Evolutionary conservation across 2,113 vertebrate genomes (phyloP).

Genomic region (Oreochromis spilurus): DNA sequence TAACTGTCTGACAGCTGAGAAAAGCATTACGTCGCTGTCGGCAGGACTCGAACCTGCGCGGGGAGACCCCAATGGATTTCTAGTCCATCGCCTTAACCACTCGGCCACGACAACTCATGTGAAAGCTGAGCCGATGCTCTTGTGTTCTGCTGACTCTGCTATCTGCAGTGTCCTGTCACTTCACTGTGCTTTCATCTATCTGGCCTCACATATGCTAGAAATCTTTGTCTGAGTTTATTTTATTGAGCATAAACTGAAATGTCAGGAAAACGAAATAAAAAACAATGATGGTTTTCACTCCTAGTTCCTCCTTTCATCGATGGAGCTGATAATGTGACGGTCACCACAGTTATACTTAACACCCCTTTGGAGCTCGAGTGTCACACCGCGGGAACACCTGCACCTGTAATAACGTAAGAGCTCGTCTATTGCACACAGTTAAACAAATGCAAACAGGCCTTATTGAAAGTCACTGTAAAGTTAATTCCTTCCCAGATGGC

Average conservation of each 20-base stretch:
- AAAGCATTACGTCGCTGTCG: constrained; percentile 69
- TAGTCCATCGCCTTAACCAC: constrained; percentile 87
- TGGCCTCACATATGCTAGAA: not conserved
- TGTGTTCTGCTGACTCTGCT: not conserved
- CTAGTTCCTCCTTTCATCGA: constrained; percentile 86
- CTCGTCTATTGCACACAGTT: not conserved
- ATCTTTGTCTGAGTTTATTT: fast-evolving
- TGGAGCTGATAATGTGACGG: constrained; percentile 75
- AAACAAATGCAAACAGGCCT: not conserved
- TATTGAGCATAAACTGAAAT: not conserved
- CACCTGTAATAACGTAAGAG: constrained; percentile 84
- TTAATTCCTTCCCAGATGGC: constrained; percentile 76
- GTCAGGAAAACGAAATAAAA: fast-evolving
- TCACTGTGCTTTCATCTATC: not conserved
- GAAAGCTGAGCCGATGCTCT: constrained; percentile 15
- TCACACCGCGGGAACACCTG: constrained; percentile 78
- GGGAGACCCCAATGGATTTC: constrained; percentile 93
- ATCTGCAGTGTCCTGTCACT: not conserved
- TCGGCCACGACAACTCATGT: constrained; percentile 61
- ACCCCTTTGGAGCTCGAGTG: constrained; percentile 85
- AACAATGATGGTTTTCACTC: not conserved
- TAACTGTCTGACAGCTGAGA: fast-evolving
- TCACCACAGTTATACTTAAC: constrained; percentile 79
- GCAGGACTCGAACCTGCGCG: constrained; percentile 97
- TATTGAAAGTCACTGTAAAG: not conserved